Percentiles rank a stretch among this genome's conserved stretches.
phyloP scores from a whole-genome alignment of 2,113 vertebrate species.

The Cyanoderma ruficeps region DNA sequence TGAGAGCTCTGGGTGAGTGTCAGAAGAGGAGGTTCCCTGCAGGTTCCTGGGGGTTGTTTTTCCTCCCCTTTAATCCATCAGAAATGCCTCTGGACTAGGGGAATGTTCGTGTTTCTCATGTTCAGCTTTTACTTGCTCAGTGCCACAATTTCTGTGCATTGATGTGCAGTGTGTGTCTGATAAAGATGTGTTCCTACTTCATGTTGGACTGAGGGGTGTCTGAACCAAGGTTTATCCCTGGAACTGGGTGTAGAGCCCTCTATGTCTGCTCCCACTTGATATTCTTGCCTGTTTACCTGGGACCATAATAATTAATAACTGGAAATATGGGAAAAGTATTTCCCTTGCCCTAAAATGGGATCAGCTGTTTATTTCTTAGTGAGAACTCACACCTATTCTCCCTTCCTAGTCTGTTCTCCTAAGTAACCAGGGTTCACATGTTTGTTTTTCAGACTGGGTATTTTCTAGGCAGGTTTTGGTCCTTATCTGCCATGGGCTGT shows the following conservation, averaged over 20 bases:
- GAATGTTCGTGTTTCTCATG: rapidly evolving
- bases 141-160: rapidly evolving
- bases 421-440: neutral
- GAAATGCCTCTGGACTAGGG: neutral
- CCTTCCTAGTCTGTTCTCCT: neutral
- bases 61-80: neutral
- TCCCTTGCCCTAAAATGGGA: neutral
- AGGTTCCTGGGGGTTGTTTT: neutral
- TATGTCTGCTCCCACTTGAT: neutral
- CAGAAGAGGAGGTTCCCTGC: neutral
- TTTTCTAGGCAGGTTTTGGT: neutral
- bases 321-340: neutral
- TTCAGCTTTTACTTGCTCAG: too few species aligned
- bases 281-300: neutral
- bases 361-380: neutral
- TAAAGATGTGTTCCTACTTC: neutral
- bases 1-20: neutral
- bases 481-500: rapidly evolving
- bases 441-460: neutral
- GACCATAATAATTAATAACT: neutral
- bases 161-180: neutral
- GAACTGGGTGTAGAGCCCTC: neutral
- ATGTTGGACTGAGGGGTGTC: neutral
- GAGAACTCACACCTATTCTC: neutral
- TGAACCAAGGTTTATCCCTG: neutral